These are phyloP conservation scores for Vanessa tameamea DNA, from an alignment of 1,140 invertebrate species.

Conservation along the genomic window DNA sequence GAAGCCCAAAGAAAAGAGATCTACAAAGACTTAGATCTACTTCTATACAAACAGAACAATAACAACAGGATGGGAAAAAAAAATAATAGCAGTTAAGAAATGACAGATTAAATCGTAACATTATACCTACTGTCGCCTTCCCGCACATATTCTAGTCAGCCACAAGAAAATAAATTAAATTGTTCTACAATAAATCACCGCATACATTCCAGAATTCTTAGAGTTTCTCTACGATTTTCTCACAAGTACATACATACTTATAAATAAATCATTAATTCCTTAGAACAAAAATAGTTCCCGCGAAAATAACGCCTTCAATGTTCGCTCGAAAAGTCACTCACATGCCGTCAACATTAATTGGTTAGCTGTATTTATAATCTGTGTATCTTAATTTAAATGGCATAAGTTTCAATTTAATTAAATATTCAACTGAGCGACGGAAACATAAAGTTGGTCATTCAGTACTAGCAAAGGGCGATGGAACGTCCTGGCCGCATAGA, in stretches of 20 bases:
- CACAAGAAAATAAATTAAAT: conserved; percentile 27
- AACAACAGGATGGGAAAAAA: too few species aligned
- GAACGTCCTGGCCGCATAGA: conserved; percentile 14
- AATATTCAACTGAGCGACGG: background rate
- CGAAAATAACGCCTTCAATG: conserved; percentile 41
- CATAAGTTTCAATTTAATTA: conserved; percentile 11
- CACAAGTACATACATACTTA: conserved; percentile 38
- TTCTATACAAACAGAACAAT: too few species aligned
- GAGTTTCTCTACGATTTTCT: conserved; percentile 33
- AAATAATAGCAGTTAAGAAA: background rate
- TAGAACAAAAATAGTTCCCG: conserved; percentile 47
- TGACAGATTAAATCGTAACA: background rate
- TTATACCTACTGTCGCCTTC: background rate
- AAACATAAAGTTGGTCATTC: conserved; percentile 1
- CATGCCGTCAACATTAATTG: too few species aligned
- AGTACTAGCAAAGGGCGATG: conserved; percentile 18
- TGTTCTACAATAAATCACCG: conserved; percentile 24
- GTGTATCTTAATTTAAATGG: background rate
- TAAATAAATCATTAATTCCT: conserved; percentile 51
- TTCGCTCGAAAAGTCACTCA: conserved; percentile 29
- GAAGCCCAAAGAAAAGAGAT: too few species aligned
- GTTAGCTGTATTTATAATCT: background rate
- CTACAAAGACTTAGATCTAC: too few species aligned
- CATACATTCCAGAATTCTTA: conserved; percentile 20
- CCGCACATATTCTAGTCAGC: background rate